Evolutionary conservation across 2,797 vertebrate species (phyloP).

Genomic region (Acanthiza pusilla): DNA sequence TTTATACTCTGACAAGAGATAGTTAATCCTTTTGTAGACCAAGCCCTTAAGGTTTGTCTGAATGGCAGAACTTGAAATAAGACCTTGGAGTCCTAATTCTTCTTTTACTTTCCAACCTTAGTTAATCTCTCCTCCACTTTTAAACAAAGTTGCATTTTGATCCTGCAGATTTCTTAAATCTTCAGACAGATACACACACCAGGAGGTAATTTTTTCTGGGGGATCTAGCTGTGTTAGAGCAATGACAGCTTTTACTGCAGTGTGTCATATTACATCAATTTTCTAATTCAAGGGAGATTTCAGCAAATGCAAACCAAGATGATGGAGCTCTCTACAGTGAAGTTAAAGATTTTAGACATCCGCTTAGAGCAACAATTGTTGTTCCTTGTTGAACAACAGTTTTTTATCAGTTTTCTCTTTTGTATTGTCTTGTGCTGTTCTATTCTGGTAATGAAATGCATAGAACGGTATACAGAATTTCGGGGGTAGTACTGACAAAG

Average conservation of each 20-base stretch:
- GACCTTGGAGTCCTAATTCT: not conserved
- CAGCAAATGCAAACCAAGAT: not conserved
- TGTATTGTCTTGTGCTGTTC: not conserved
- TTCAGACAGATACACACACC: not conserved
- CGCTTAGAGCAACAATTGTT: not conserved
- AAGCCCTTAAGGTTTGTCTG: not conserved
- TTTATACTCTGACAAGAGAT: not conserved
- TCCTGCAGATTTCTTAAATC: not conserved
- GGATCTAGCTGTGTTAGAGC: not conserved
- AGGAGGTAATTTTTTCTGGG: not conserved
- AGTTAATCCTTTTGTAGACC: not conserved
- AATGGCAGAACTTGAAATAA: not conserved
- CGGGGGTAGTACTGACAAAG: not conserved
- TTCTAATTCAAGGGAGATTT: constrained; percentile 15
- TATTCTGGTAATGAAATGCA: not conserved
- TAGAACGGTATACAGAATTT: not conserved
- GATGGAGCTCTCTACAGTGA: not conserved
- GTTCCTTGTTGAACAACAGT: not conserved
- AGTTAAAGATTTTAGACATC: constrained; percentile 27
- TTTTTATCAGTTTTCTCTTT: constrained; percentile 19
- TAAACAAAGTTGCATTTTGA: constrained; percentile 3
- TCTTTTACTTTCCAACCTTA: not conserved
- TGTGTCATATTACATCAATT: not conserved
- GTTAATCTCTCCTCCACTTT: not conserved
- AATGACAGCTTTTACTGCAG: not conserved